Conservation (phyloP, 2,113 vertebrate species). For the Gyps fulvus region DNA sequence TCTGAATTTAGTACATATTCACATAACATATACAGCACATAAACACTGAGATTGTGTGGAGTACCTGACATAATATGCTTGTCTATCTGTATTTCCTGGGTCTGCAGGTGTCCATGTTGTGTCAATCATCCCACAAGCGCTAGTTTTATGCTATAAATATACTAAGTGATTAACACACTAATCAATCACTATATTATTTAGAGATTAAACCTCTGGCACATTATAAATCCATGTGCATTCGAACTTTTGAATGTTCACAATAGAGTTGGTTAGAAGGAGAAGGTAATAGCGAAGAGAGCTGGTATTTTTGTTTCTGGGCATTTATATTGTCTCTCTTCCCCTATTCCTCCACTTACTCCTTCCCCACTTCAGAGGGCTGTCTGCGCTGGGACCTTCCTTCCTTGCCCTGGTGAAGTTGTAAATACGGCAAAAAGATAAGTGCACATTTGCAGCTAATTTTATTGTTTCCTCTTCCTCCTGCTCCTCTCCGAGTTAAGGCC, state of each 20-base stretch:
- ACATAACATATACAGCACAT: not conserved
- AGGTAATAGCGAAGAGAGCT: not conserved
- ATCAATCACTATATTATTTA: too few relatives aligned
- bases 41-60: not conserved
- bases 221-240: too few relatives aligned
- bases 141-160: too few relatives aligned
- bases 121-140: not conserved
- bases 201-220: too few relatives aligned
- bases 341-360: not conserved
- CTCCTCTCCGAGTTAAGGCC: constrained; percentile 65
- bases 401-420: constrained; percentile 61
- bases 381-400: constrained; percentile 41
- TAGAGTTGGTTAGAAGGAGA: not conserved
- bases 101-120: not conserved
- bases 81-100: not conserved
- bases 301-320: not conserved
- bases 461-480: constrained; percentile 72
- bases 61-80: not conserved
- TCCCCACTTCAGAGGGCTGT: not conserved
- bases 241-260: not conserved
- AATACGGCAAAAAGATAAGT: constrained; percentile 57
- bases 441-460: constrained; percentile 42
- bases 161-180: too few relatives aligned
- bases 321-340: not conserved
- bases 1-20: not conserved